Conservation (phyloP, 2,888 invertebrate genomes). For the Drosophila sordidapex region DNA sequence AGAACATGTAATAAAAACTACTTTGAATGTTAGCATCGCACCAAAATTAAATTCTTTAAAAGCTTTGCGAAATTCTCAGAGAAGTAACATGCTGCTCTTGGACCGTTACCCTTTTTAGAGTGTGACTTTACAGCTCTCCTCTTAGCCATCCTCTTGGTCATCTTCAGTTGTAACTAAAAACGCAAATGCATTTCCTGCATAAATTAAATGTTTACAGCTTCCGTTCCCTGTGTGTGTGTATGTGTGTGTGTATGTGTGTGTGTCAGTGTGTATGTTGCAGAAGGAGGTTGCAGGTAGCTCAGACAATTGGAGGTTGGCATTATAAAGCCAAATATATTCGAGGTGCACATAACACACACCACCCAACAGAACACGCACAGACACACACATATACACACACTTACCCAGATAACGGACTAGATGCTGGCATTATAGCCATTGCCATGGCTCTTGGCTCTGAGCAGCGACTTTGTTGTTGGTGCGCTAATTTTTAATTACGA, state of each 20-base stretch:
- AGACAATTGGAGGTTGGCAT: conserved; percentile 49
- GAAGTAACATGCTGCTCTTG: not conserved
- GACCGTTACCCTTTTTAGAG: conserved; percentile 1
- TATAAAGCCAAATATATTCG: conserved; percentile 70
- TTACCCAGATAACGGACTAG: conserved; percentile 11
- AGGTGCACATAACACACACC: conserved; percentile 35
- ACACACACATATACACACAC: conserved; percentile 12
- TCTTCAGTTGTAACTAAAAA: conserved; percentile 70
- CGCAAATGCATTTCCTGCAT: conserved; percentile 74
- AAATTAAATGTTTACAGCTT: conserved; percentile 78
- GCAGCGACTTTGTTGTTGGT: conserved; percentile 39
- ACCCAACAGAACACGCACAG: conserved; percentile 28
- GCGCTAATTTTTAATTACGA: conserved; percentile 78
- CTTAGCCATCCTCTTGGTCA: conserved; percentile 50
- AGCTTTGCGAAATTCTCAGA: not conserved
- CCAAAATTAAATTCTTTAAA: not conserved
- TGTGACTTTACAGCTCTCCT: conserved; percentile 27
- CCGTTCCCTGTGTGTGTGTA: conserved; percentile 43
- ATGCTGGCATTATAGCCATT: conserved; percentile 35
- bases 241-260: conserved; percentile 9
- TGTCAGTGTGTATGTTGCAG: conserved; percentile 6
- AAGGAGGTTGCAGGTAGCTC: conserved; percentile 18
- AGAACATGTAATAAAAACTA: not conserved
- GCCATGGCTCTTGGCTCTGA: conserved; percentile 27
- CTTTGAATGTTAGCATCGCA: not conserved